Evolutionary conservation across 2,113 vertebrate species (phyloP), one percentile per base, ranked within the genome.

Genomic region (Menura novaehollandiae): DNA sequence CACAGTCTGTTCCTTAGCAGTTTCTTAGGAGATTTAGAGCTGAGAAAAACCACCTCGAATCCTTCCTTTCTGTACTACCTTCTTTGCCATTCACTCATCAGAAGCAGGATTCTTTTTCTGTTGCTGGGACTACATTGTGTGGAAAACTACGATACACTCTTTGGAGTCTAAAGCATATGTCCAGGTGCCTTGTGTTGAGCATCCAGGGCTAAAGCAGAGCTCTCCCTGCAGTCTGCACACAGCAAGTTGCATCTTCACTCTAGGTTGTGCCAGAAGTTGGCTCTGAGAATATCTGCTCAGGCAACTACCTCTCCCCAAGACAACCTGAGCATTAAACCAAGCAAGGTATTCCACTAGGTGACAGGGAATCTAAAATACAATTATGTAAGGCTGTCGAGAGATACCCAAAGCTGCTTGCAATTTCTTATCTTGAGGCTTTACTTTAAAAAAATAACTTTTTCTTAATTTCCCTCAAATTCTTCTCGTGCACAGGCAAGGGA

Each of bases 171-270:
- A 59, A 74, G 37, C 1, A 0, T 9, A 32, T 3, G 10, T 43
- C 20, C 69, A 51, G 7, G 26, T 44, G 17, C 33, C 47, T 64
- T 77, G 20, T 17, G 20, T 32, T 18, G 24, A 74, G 56, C 28
- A 41, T 15, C 15, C 26, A 27, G 66, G 74, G 28, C 39, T 62
- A 22, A 68, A 78, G 43, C 10, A 59, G 10, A n/a, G 30, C 28
- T 75, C 20, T 67, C 9, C 43, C 41, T 37, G 49, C 15, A 53
- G 69, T 32, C 49, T 84, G 37, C 39, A 56, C 27, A 27, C 49
- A 62, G 30, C 0, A 2, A 60, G 21, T 3, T 72, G 28, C 13
- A 6, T 10, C 53, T 80, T 59, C 0, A 0, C 35, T 72, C 30
- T 10, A 16, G 23, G 12, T 4, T 67, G 20, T 46, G 22, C 23